Conservation (phyloP, 2,113 vertebrate species). For the Rousettus leschenaultii region DNA sequence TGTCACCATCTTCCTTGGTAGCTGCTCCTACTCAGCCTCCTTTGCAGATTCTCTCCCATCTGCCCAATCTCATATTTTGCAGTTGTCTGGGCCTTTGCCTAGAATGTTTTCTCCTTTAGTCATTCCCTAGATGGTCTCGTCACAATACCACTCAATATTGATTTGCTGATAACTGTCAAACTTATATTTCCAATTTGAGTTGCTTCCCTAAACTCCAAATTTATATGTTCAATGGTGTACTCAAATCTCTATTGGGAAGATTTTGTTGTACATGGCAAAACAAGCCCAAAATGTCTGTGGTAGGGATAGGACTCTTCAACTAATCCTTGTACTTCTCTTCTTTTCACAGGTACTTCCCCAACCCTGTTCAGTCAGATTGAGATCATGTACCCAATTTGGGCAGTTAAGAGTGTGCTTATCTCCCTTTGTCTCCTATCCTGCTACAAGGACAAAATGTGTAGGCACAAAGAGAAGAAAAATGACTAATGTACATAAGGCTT, state of each 20-base stretch:
- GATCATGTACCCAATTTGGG: background rate
- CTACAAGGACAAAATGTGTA: rapidly evolving
- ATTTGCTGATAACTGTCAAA: background rate
- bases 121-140: background rate
- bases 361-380: background rate
- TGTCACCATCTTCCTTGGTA: background rate
- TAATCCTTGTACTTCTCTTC: background rate
- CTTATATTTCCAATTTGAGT: background rate
- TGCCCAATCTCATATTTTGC: background rate
- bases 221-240: background rate
- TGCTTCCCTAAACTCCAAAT: background rate
- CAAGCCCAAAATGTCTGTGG: background rate
- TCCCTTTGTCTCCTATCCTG: background rate
- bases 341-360: background rate
- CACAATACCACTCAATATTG: background rate
- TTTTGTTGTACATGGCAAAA: background rate
- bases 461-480: background rate
- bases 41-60: background rate
- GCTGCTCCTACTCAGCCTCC: background rate
- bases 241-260: background rate
- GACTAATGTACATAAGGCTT: background rate
- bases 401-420: background rate
- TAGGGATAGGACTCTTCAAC: background rate
- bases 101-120: background rate
- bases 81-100: background rate